Percentiles rank a stretch among this genome's conserved stretches.
Conservation (phyloP, 2,113 vertebrate genomes). For the Pelusios castaneus region DNA sequence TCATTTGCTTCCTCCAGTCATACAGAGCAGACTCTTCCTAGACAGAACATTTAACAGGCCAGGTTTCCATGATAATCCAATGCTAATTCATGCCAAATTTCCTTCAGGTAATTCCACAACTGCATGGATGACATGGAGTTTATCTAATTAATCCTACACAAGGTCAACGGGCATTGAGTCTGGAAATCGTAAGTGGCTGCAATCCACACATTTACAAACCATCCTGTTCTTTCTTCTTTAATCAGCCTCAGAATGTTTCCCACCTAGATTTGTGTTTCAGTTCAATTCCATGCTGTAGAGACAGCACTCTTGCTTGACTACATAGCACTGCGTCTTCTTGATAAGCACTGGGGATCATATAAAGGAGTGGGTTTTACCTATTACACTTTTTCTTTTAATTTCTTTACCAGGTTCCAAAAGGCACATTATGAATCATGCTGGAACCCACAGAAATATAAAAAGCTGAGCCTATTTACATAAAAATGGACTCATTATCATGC, state of each 20-base stretch:
- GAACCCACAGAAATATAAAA: background rate
- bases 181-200: background rate
- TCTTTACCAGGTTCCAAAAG: conserved; percentile 25
- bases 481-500: background rate
- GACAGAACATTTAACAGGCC: background rate
- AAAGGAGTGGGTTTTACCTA: background rate
- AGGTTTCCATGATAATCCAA: conserved; percentile 1
- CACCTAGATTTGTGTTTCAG: fast-evolving
- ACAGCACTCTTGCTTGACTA: background rate
- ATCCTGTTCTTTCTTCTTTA: conserved; percentile 1
- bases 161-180: background rate
- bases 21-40: conserved; percentile 8
- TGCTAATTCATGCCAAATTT: conserved; percentile 2
- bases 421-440: background rate
- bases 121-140: conserved; percentile 1
- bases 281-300: background rate
- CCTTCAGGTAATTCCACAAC: conserved; percentile 50
- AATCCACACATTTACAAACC: background rate
- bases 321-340: fast-evolving
- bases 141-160: conserved; percentile 47
- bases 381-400: background rate
- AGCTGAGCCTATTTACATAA: background rate
- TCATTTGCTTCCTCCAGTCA: background rate
- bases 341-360: background rate
- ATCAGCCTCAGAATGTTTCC: conserved; percentile 14